Evolutionary conservation across 1,140 invertebrate genomes (phyloP), one percentile per base, ranked within the genome.

Genomic region (Holcopasites calliopsidis): DNA sequence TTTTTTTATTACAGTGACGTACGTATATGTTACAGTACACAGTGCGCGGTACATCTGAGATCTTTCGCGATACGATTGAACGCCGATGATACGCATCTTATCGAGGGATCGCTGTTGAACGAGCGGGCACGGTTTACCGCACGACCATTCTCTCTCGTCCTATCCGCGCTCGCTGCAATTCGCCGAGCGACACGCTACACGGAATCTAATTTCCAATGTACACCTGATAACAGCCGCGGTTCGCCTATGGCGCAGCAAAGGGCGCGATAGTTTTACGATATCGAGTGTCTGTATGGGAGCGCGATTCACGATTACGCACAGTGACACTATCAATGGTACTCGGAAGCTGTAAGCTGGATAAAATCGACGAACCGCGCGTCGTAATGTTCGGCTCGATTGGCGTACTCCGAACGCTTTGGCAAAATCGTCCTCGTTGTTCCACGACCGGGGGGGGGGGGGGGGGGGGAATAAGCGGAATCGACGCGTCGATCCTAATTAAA

Each of bases 1-100:
- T 84, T n/a, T n/a, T n/a, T n/a, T 87, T 87, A 87, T 87, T 87
- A 87, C 84, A 87, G 85, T 86, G 83, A 85, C 82, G 74, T 86
- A 87, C 75, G 80, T 85, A 83, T 83, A 86, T 82, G 70, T 76
- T 85, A 86, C 81, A 82, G 69, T 85, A 86, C 77, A 87, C 80
- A 77, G 79, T 66, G 77, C 76, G 76, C 77, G 72, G 76, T 76
- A 72, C 47, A 72, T 72, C 69, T 52, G 28, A 73, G 38, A 65
- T 66, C 28, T 35, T 33, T 65, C 71, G 38, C 16, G 31, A 61
- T 71, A 54, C 38, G 38, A 61, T 38, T 8, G 60, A 54, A 73
- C 71, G 28, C 18, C 28, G 13, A 69, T 13, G 26, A 74, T 42
- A 16, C 62, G 52, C 38, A 57, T 10, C 13, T 50, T 23, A 64